Percentiles rank a stretch among this genome's conserved stretches.
Evolutionary conservation across 2,888 invertebrate genomes (phyloP).

Genomic region (Synanthedon tipuliformis): DNA sequence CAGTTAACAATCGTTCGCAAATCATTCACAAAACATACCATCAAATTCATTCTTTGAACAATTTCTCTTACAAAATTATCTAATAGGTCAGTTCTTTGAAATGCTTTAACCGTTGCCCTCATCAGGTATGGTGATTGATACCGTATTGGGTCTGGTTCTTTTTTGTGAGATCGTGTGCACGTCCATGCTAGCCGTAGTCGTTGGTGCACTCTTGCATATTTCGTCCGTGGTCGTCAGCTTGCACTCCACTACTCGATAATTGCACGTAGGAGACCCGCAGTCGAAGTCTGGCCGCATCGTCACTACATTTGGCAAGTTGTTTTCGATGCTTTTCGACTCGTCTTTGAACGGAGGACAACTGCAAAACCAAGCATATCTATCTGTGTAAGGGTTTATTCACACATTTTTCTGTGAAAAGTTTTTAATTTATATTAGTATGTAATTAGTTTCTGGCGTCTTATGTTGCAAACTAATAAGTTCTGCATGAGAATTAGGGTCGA

Average conservation of each 20-base stretch:
- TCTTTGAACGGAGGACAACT: slow-evolving; percentile 62
- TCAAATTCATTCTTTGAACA: background rate
- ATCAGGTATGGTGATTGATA: slow-evolving; percentile 71
- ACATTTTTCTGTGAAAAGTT: no score
- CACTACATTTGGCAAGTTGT: slow-evolving; percentile 50
- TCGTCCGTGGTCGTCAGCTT: slow-evolving; percentile 60
- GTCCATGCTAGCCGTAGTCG: slow-evolving; percentile 20
- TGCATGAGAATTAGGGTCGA: no score
- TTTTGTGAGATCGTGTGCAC: slow-evolving; percentile 28
- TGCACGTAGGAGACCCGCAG: slow-evolving; percentile 52
- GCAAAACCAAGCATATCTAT: slow-evolving; percentile 11
- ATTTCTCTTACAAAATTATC: background rate
- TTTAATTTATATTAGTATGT: no score
- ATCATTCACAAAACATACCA: background rate
- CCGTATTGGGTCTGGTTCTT: slow-evolving; percentile 53
- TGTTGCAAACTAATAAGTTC: no score
- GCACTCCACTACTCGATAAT: slow-evolving; percentile 61
- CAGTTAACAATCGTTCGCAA: background rate
- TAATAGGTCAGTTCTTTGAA: background rate
- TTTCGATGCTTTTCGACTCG: slow-evolving; percentile 40
- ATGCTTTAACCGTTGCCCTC: slow-evolving; percentile 63
- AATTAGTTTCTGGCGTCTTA: no score
- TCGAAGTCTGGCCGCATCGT: slow-evolving; percentile 50
- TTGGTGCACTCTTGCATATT: slow-evolving; percentile 29
- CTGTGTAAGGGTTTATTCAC: no score